Base-by-base conservation (phyloP, 1,140 invertebrate species). In the Aporrectodea caliginosa region DNA sequence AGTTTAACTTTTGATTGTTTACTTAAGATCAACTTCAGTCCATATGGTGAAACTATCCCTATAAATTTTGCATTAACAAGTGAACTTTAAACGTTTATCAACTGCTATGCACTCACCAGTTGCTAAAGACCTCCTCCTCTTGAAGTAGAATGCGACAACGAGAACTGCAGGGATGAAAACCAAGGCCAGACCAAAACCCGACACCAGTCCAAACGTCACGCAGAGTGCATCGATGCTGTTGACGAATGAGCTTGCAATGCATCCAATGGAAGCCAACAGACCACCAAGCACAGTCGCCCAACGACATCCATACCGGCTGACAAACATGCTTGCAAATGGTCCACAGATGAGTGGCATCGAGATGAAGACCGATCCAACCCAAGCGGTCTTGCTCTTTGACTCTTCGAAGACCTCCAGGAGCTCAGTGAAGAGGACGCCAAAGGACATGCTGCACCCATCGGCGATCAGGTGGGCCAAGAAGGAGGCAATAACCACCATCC, bases 111-210 rank as follows among this genome's bases (percentile, higher is more conserved):
- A 72, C 70, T 12, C 27, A 72, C 95, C 95, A 0, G 95, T 96
- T 0, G 96, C 95, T 73, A 97, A 88, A 0, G 94, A 94, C 75
- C 95, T 89, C 91, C 93, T 94, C 88, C 92, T 93, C 87, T 96
- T 94, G 88, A 97, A 98, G 90, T 97, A 98, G 89, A 95, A 95
- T 14, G 94, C 94, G 1, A 95, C 93, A 14, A 93, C 93, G 82
- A 97, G 92, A 69, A 97, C 94, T 6, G 95, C 93, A 2, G 95
- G 95, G 33, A 96, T 93, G 89, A 96, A 97, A 81, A 97, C 93
- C 86, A 96, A 90, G 2, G 95, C 94, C 84, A 94, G 92, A 1
- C 95, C 95, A 81, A 96, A 92, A 75, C 95, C 95, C 95, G 88
- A 27, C 70, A 72, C 6, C 2, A 72, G 90, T 1, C 94, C 94